Evolutionary conservation across 2,113 vertebrate species (phyloP), one percentile per base, ranked within the genome.

Genomic region (Rutilus rutilus): DNA sequence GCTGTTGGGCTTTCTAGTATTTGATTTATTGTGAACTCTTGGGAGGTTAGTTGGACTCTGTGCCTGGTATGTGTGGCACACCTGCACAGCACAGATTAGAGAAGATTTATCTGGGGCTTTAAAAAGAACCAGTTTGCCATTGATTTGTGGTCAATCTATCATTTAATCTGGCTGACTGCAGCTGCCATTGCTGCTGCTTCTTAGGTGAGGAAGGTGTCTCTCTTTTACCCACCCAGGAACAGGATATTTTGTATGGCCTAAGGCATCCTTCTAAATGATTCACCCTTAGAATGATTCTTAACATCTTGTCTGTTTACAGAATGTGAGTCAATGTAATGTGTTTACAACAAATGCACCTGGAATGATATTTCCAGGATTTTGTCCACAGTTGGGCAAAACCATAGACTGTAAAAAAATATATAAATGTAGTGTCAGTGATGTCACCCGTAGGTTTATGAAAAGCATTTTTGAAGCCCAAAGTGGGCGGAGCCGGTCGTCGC

Each of bases 131-230:
- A 69, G 87, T 85, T 87, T 82, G 83, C 78, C 47, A 87, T 87
- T 87, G 87, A 85, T 87, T 85, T 87, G 87, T 80, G 71, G 83
- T 87, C 78, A 87, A 82, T 87, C 78, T 87, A 85, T 87, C 87
- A 85, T 87, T 87, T 87, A 87, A 87, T 87, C 87, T 85, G n/a
- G 27, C 78, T 60, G 45, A 85, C 87, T 87, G 77, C 69, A 87
- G 78, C 83, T 52, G 69, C 57, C 57, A 82, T 50, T 52, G 85
- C 78, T 33, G 21, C 65, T 33, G 7, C 36, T 33, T 42, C 83
- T 50, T 65, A 15, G 83, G 83, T 50, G 62, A 36, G 30, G 54
- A 80, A 67, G 75, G 65, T 75, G 80, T 76, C 45, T 78, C 60
- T 85, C 30, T 17, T 78, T 36, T 85, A 14, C 36, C 25, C 57